Evolutionary conservation across 2,797 vertebrate species (phyloP).

Genomic region (Apogon talboti): DNA sequence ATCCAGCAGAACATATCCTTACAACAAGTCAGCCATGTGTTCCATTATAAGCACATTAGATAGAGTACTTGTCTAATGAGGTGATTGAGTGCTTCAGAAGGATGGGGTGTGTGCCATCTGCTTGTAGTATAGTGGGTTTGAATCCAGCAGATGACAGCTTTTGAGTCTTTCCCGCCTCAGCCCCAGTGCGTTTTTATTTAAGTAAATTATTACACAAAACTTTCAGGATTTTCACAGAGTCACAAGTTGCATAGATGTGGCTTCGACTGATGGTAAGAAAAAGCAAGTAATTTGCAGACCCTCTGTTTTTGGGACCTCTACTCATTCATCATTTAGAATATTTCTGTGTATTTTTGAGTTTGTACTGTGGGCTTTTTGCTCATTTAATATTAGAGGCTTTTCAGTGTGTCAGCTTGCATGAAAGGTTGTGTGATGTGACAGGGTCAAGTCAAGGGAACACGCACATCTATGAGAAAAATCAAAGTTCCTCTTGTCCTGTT

Average conservation of each 20-base stretch:
- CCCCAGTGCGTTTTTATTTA: conserved; percentile 4
- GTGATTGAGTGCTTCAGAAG: conserved; percentile 68
- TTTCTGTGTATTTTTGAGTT: conserved; percentile 30
- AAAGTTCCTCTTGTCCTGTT: too few relatives aligned
- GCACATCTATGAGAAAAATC: too few relatives aligned
- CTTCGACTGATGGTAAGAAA: background rate
- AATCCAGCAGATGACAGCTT: conserved; percentile 57
- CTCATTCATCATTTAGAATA: conserved; percentile 23
- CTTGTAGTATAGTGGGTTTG: conserved; percentile 46
- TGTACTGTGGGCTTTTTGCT: conserved; percentile 29
- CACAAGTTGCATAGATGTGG: background rate
- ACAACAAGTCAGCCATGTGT: conserved; percentile 63
- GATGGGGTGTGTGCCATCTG: conserved; percentile 67
- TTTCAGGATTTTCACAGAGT: background rate
- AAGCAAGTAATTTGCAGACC: background rate
- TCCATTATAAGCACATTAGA: conserved; percentile 73
- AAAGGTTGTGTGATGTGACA: background rate
- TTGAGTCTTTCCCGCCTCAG: conserved; percentile 13
- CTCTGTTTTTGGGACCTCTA: conserved; percentile 3
- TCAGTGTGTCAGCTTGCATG: conserved; percentile 18
- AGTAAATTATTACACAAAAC: background rate
- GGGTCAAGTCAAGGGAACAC: too few relatives aligned
- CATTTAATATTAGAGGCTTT: conserved; percentile 16
- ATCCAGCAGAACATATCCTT: conserved; percentile 42
- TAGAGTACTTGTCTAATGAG: conserved; percentile 71